Evolutionary conservation across 2,113 vertebrate genomes (phyloP).

Genomic region (Otocyon megalotis): DNA sequence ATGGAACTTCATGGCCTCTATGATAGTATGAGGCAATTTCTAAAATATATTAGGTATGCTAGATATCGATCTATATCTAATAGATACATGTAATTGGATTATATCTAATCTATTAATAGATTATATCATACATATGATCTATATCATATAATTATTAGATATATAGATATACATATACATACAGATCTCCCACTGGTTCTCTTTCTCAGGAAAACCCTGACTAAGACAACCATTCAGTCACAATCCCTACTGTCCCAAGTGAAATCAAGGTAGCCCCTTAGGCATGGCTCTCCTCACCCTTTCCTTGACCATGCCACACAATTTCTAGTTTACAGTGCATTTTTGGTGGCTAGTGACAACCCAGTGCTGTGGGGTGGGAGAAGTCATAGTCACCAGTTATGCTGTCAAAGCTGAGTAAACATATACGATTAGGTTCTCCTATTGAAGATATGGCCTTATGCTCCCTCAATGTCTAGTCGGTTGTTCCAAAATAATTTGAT

Average conservation of each 20-base stretch:
- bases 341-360: neutral
- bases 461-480: too few species aligned
- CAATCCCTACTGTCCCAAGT: neutral
- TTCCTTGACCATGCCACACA: neutral
- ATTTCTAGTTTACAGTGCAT: neutral
- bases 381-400: neutral
- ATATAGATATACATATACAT: neutral
- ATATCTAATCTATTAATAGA: neutral
- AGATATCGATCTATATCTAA: neutral
- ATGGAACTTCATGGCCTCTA: neutral
- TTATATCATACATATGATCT: neutral
- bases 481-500: neutral
- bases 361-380: neutral
- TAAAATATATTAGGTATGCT: neutral
- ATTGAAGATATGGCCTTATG: neutral
- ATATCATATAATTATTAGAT: neutral
- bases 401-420: neutral
- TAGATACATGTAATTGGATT: neutral
- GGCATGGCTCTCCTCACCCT: neutral
- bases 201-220: neutral
- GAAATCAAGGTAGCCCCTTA: neutral
- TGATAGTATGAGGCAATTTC: neutral
- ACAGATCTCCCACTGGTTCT: neutral
- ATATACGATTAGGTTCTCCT: neutral
- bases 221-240: neutral